A percentile compares a stretch with the other conserved stretches of the same genome.
Evolutionary conservation across 2,888 invertebrate species (phyloP).

Genomic region (Eudemis profundana): DNA sequence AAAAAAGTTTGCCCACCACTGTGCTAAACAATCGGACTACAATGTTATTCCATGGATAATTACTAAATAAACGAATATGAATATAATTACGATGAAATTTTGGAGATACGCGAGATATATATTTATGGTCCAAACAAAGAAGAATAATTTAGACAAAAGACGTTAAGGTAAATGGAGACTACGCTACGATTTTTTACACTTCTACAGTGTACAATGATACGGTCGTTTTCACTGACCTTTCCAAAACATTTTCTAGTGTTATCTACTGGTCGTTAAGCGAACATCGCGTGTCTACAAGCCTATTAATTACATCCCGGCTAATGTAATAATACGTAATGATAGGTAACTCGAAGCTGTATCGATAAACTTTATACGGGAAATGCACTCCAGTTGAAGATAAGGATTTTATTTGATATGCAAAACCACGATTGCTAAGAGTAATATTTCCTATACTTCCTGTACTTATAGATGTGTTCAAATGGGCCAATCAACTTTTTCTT

Average conservation of each 20-base stretch:
- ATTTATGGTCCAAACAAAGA: too few relatives aligned
- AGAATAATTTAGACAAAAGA: too few relatives aligned
- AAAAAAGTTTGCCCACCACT: too few relatives aligned
- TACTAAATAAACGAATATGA: too few relatives aligned
- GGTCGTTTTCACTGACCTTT: slow-evolving; percentile 5
- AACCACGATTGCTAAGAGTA: not conserved
- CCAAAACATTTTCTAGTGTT: slow-evolving; percentile 18
- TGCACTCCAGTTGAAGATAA: not conserved
- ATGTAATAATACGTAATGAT: slow-evolving; percentile 17
- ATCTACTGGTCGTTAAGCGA: slow-evolving; percentile 5
- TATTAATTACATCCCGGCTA: slow-evolving; percentile 14
- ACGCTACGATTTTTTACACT: too few relatives aligned
- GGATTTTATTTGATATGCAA: not conserved
- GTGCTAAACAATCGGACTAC: too few relatives aligned
- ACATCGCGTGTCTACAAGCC: slow-evolving; percentile 3
- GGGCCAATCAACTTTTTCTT: too few relatives aligned
- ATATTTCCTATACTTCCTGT: not conserved
- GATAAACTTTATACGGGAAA: not conserved
- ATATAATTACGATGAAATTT: too few relatives aligned
- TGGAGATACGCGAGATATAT: too few relatives aligned
- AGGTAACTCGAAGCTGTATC: slow-evolving; percentile 5
- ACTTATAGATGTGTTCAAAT: too few relatives aligned
- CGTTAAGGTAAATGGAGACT: too few relatives aligned
- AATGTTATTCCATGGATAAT: too few relatives aligned
- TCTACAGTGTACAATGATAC: not conserved